phyloP scores from a whole-genome alignment of 2,797 vertebrate species.

The Graptemys geographica region DNA sequence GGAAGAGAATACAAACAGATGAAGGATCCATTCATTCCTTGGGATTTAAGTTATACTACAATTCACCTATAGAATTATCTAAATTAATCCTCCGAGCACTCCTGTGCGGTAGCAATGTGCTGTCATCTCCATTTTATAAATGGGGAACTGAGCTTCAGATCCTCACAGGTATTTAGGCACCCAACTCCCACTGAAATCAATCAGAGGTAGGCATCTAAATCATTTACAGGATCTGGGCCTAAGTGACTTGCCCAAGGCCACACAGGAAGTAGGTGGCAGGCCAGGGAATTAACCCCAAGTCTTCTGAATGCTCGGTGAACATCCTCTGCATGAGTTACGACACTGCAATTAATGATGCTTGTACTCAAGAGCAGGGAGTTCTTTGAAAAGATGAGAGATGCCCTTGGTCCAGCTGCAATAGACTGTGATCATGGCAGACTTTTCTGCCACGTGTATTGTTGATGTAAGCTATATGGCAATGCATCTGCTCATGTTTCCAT shows the following conservation, averaged over 20 bases:
- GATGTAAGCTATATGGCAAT: accelerated
- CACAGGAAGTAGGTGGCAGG: not conserved
- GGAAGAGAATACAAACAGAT: not conserved
- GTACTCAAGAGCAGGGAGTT: not conserved
- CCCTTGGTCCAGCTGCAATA: not conserved
- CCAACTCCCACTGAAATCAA: not conserved
- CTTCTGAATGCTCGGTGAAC: not conserved
- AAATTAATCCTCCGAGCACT: accelerated
- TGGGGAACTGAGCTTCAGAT: not conserved
- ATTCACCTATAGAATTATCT: not conserved
- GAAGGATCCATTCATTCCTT: accelerated
- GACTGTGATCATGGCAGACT: not conserved
- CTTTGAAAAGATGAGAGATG: not conserved
- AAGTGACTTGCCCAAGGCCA: not conserved
- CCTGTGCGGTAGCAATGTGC: not conserved
- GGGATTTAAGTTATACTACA: not conserved
- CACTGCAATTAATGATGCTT: not conserved
- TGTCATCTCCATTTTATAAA: not conserved
- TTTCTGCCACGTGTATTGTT: accelerated
- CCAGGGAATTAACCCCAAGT: not conserved
- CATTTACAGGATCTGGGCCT: not conserved
- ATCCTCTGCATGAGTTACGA: not conserved
- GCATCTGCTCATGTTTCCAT: not conserved
- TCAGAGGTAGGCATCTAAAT: not conserved
- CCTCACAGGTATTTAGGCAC: not conserved